Percentiles rank a stretch among this genome's conserved stretches.
Conservation (phyloP, 2,888 invertebrate genomes). For the Hipparchia semele region DNA sequence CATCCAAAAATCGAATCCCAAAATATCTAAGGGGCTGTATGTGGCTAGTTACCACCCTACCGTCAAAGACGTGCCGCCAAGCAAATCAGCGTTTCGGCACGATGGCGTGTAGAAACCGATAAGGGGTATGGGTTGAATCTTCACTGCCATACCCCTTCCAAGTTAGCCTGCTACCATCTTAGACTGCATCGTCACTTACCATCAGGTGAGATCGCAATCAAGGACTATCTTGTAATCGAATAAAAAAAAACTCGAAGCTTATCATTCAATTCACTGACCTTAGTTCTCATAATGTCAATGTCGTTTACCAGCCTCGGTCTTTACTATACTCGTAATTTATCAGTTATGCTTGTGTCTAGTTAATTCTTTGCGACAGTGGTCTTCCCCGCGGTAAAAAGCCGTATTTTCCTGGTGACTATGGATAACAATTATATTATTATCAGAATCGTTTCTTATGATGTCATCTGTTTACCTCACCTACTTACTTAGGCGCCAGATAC, state of each 20-base stretch:
- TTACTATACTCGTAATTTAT: not conserved
- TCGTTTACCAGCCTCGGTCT: not conserved
- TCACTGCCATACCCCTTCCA: too few relatives aligned
- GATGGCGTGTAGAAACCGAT: too few relatives aligned
- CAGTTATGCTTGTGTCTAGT: not conserved
- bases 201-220: too few relatives aligned
- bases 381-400: slow-evolving; percentile 8
- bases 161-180: too few relatives aligned
- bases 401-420: slow-evolving; percentile 5
- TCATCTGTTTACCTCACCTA: not conserved
- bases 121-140: too few relatives aligned
- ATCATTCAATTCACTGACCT: slow-evolving; percentile 12
- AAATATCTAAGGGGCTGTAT: too few relatives aligned
- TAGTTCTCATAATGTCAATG: not conserved
- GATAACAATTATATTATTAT: slow-evolving; percentile 1
- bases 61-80: too few relatives aligned
- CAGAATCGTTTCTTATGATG: slow-evolving; percentile 4
- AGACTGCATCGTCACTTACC: too few relatives aligned
- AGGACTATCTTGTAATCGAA: too few relatives aligned
- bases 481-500: not conserved
- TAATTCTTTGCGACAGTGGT: slow-evolving; percentile 6
- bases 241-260: not conserved
- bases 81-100: too few relatives aligned
- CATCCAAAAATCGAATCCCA: too few relatives aligned
- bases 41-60: too few relatives aligned